Base-by-base conservation (phyloP, 2,113 vertebrate genomes). In the Embiotoca jacksoni region DNA sequence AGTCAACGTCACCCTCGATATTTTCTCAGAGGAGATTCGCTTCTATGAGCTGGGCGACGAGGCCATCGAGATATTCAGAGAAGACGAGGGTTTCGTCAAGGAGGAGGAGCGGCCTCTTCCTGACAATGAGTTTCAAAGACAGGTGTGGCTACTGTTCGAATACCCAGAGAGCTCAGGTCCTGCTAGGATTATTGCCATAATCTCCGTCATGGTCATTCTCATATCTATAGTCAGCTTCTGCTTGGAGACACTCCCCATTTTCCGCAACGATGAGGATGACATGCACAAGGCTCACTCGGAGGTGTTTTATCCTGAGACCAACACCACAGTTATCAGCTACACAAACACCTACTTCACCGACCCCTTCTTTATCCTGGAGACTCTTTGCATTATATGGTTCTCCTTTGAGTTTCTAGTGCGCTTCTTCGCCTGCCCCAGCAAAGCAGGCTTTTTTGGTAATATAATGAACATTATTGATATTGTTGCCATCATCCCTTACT, bases 401-500 rank as follows among this genome's bases (percentile, higher is more conserved):
- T 98, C 97, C 78, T 99, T 99, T 32, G 98, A 99, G 91, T 99
- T 99, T 90, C 91, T 99, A 88, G 98, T 99, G 90, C 95, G 98
- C 73, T 97, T 99, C 89, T 99, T 99, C 2, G 98, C 98, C 88
- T 99, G 97, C 77, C 98, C 98, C 65, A 99, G 98, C 96, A 99
- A 99, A 93, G 97, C 98, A 10, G 96, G 96, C 1, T 99, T 99
- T 94, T 99, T 99, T 93, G 97, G 96, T 86, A 98, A 99, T 85
- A 97, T 99, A 81, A 99, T 99, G 98, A 99, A 99, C 94, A 99
- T 98, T 81, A 99, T 99, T 86, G 98, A 99, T 90, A 96, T 99
- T 7, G 98, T 99, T 54, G 98, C 98, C 85, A 99, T 99, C 92
- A 99, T 98, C 58, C 98, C 98, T 30, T 99, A 99, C 60, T 99